These are phyloP conservation scores for Drosophila setifemur DNA, from an alignment of 1,140 invertebrate genomes.

Conservation along the genomic window DNA sequence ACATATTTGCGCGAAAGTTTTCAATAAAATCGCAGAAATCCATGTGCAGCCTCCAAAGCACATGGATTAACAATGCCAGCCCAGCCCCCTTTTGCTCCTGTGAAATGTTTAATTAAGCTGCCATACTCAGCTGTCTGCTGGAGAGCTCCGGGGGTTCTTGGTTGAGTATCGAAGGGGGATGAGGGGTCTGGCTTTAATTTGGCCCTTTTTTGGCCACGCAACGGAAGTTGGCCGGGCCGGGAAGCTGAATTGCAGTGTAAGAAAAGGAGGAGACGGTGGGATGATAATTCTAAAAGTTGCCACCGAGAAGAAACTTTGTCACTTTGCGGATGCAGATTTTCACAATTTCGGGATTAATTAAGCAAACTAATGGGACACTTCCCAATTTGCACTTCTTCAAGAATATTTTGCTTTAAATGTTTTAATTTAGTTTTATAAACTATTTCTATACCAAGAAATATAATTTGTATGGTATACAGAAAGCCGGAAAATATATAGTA, in stretches of 20 bases:
- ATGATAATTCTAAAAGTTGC: not conserved
- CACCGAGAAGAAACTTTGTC: not conserved
- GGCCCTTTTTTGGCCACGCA: constrained; percentile 32
- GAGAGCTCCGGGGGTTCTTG: not conserved
- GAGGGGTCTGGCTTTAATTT: constrained; percentile 20
- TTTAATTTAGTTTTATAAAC: no score
- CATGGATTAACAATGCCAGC: constrained; percentile 19
- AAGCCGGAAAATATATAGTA: no score
- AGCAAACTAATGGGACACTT: no score
- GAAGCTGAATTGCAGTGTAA: constrained; percentile 29
- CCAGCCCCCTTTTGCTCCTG: constrained; percentile 28
- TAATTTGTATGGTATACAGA: no score
- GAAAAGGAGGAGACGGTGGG: not conserved
- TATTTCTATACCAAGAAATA: no score
- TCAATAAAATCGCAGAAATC: constrained; percentile 16
- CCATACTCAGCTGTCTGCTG: constrained; percentile 33
- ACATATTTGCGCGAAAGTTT: constrained; percentile 45
- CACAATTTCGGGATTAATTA: no score
- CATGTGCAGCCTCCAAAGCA: not conserved
- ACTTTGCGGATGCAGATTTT: no score
- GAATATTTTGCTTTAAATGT: no score
- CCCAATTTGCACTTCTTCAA: no score
- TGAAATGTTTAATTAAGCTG: constrained; percentile 69
- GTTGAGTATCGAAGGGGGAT: not conserved
- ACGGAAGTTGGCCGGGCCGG: constrained; percentile 43